A percentile compares a stretch with the other conserved stretches of the same genome.
These are phyloP conservation scores for Abrostola tripartita DNA, from an alignment of 2,888 invertebrate genomes.

Conservation along the genomic window DNA sequence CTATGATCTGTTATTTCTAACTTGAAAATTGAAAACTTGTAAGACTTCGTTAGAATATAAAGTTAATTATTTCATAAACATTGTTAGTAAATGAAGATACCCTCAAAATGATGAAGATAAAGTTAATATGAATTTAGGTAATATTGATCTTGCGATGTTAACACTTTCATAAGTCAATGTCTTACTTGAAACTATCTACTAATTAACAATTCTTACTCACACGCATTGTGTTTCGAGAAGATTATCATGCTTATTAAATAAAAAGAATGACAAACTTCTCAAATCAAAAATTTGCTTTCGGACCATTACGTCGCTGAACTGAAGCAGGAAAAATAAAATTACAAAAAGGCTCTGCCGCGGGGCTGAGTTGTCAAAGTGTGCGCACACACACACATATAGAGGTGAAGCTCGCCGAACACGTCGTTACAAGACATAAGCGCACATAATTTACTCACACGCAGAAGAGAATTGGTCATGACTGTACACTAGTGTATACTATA, in stretches of 20 bases:
- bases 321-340: slow-evolving; percentile 84
- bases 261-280: slow-evolving; percentile 25
- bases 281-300: slow-evolving; percentile 61
- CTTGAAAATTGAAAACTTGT: no score
- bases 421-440: slow-evolving; percentile 73
- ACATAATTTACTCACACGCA: slow-evolving; percentile 76
- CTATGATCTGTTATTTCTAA: no score
- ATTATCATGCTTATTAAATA: not conserved
- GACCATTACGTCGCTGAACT: slow-evolving; percentile 72
- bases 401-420: slow-evolving; percentile 72
- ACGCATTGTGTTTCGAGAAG: not conserved
- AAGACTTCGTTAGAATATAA: no score
- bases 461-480: slow-evolving; percentile 57
- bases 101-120: slow-evolving; percentile 4
- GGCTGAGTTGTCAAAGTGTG: slow-evolving; percentile 74
- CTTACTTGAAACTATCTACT: not conserved
- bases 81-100: slow-evolving; percentile 6
- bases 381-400: slow-evolving; percentile 70
- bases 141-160: no score
- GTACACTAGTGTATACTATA: slow-evolving; percentile 54
- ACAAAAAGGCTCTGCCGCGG: slow-evolving; percentile 82
- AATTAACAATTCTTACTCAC: not conserved
- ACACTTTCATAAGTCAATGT: no score
- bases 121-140: not conserved
- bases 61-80: no score